A percentile compares a stretch with the other conserved stretches of the same genome.
phyloP scores from a whole-genome alignment of 2,113 vertebrate species.

The Equus quagga region DNA sequence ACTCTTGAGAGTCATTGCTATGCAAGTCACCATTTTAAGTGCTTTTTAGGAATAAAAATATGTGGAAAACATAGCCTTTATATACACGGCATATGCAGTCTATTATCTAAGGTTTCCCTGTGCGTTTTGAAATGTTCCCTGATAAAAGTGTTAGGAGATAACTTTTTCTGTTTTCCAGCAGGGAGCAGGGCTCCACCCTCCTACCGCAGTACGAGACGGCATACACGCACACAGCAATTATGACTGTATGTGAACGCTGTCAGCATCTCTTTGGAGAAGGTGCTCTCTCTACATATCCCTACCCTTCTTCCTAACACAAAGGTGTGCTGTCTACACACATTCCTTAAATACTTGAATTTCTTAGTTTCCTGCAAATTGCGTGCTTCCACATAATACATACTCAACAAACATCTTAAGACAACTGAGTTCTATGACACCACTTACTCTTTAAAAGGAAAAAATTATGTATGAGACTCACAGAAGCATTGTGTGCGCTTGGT shows the following conservation, averaged over 20 bases:
- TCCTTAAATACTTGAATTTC: not conserved
- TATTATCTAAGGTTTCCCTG: not conserved
- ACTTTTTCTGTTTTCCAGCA: not conserved
- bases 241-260: no score
- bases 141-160: not conserved
- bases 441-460: not conserved
- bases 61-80: not conserved
- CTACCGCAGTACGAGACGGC: not conserved
- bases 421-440: not conserved
- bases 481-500: not conserved
- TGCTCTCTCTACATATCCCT: no score
- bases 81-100: not conserved
- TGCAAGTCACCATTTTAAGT: not conserved
- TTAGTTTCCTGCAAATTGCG: not conserved
- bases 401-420: not conserved
- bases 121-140: not conserved
- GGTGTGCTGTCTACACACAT: not conserved
- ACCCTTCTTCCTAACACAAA: not conserved
- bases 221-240: accelerated
- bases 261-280: not conserved
- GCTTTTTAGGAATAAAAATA: not conserved
- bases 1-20: not conserved
- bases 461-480: not conserved
- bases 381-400: not conserved
- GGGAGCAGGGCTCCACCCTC: not conserved